Evolutionary conservation across 53 echinoderm and acorn worm species (phyloP).

Genomic region (Holothuria leucospilota): DNA sequence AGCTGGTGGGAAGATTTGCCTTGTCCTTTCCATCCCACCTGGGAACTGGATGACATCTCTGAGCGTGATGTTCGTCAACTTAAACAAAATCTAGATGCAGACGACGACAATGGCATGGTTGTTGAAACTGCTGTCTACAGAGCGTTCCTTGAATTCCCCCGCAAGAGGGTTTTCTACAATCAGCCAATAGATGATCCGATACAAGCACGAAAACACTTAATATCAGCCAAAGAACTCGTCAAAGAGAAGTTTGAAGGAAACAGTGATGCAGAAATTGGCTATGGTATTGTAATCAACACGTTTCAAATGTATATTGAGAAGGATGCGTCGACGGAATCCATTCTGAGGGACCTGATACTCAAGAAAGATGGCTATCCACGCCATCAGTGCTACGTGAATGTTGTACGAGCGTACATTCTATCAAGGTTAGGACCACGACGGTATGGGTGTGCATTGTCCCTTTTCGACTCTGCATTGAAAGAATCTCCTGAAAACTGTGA

Average conservation of each 20-base stretch:
- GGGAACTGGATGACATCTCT: neutral
- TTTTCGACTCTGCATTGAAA: neutral
- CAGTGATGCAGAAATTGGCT: neutral
- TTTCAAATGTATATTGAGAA: neutral
- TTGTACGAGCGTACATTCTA: neutral
- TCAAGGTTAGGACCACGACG: neutral
- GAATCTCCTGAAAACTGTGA: neutral
- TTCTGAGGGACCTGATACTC: neutral
- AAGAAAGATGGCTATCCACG: neutral
- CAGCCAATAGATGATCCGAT: neutral
- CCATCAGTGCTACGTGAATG: neutral
- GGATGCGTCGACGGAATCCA: neutral
- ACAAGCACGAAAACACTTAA: neutral
- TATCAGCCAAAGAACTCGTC: neutral
- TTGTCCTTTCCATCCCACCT: neutral
- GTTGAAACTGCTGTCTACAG: neutral
- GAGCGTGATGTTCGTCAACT: neutral
- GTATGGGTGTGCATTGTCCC: neutral
- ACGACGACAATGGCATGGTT: neutral
- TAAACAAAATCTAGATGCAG: neutral
- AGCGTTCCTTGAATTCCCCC: neutral
- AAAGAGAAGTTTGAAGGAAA: neutral
- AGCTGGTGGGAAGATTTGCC: neutral
- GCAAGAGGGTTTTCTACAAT: neutral
- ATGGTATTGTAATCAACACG: conserved; percentile 1